phyloP scores from a whole-genome alignment of 2,888 invertebrate species.

The Cantharis rufa region DNA sequence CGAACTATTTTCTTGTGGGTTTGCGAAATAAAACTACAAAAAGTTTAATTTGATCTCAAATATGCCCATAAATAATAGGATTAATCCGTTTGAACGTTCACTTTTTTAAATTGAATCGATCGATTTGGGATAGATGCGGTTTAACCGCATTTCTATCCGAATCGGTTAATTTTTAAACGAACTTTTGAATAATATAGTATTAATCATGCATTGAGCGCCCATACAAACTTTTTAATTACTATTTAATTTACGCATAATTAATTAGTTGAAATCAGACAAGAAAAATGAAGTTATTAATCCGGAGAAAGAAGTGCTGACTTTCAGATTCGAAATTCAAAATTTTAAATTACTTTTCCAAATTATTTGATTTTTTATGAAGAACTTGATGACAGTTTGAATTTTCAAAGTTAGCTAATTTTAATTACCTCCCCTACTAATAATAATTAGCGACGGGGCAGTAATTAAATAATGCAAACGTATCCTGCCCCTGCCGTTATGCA shows the following conservation, averaged over 20 bases:
- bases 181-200: neutral
- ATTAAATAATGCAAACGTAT: neutral
- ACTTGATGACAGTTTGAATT: neutral
- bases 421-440: neutral
- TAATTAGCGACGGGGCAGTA: neutral
- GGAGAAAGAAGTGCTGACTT: too few relatives aligned
- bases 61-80: neutral
- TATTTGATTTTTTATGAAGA: neutral
- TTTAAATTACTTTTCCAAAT: too few relatives aligned
- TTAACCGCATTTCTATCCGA: neutral
- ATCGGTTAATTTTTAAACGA: neutral
- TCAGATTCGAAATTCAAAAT: too few relatives aligned
- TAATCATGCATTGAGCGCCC: neutral
- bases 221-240: neutral
- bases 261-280: neutral
- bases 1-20: neutral
- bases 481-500: constrained; percentile 16
- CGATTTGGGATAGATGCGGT: neutral
- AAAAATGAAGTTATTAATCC: neutral
- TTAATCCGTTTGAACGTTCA: neutral
- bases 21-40: neutral
- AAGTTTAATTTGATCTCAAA: neutral
- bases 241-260: neutral
- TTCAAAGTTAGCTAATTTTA: neutral
- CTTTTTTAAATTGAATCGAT: neutral